Conservation (phyloP, 2,797 vertebrate genomes). For the Holocentrus rufus region DNA sequence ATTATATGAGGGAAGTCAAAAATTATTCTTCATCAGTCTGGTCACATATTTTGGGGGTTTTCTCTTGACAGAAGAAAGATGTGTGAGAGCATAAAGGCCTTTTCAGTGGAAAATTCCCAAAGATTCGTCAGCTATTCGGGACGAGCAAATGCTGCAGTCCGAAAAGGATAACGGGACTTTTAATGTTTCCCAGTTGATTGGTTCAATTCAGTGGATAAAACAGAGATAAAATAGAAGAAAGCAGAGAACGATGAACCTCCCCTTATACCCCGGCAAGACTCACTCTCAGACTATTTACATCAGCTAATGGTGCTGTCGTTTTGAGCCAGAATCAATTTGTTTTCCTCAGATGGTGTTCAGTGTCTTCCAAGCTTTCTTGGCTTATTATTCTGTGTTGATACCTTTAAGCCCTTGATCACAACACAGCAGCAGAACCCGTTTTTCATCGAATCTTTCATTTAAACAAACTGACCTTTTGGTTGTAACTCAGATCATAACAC, state of each 20-base stretch:
- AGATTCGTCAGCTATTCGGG: conserved; percentile 10
- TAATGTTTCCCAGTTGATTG: conserved; percentile 16
- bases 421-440: not conserved
- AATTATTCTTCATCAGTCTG: conserved; percentile 10
- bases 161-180: not conserved
- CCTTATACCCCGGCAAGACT: conserved; percentile 1
- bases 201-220: not conserved
- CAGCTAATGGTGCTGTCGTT: conserved; percentile 16
- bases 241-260: not conserved
- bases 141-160: conserved; percentile 1
- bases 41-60: conserved; percentile 21
- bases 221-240: conserved; percentile 9
- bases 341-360: not conserved
- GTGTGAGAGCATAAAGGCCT: not conserved
- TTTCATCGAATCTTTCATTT: not conserved
- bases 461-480: not conserved
- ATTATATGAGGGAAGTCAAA: conserved; percentile 1
- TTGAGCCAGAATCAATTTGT: conserved; percentile 3
- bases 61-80: conserved; percentile 23
- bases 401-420: not conserved
- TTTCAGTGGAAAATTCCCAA: not conserved
- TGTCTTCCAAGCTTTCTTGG: not conserved
- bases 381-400: not conserved
- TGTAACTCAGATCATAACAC: not conserved
- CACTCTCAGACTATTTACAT: not conserved